Evolutionary conservation across 2,888 invertebrate species (phyloP).

Genomic region (Pseudanteris insignis): DNA sequence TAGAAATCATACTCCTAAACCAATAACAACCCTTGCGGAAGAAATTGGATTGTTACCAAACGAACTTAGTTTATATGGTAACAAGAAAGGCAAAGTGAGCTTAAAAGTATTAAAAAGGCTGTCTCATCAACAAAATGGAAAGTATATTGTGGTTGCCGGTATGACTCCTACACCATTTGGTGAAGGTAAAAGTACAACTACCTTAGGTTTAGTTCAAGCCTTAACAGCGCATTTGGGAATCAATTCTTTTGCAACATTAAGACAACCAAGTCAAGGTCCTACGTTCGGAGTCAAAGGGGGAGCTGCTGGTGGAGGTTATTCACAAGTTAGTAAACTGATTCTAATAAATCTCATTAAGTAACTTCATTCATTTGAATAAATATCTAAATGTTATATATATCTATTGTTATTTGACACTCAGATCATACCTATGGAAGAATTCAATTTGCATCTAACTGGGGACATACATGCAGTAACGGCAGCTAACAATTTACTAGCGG

Average conservation of each 20-base stretch:
- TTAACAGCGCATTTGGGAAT: slow-evolving; percentile 82
- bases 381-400: no score
- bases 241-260: slow-evolving; percentile 92
- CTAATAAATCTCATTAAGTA: no score
- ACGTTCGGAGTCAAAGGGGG: slow-evolving; percentile 99
- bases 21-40: slow-evolving; percentile 77
- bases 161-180: slow-evolving; percentile 99
- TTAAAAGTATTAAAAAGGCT: slow-evolving; percentile 83
- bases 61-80: slow-evolving; percentile 92
- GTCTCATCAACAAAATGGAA: slow-evolving; percentile 76
- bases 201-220: slow-evolving; percentile 93
- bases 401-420: no score
- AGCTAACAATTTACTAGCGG: slow-evolving; percentile 96
- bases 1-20: slow-evolving; percentile 86
- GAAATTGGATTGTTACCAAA: slow-evolving; percentile 84
- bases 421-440: slow-evolving; percentile 99
- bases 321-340: slow-evolving; percentile 82
- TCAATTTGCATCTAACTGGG: slow-evolving; percentile 96
- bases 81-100: slow-evolving; percentile 93
- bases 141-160: slow-evolving; percentile 94
- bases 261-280: slow-evolving; percentile 98
- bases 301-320: slow-evolving; percentile 98
- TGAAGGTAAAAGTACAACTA: slow-evolving; percentile 97
- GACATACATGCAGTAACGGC: slow-evolving; percentile 99
- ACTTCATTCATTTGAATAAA: no score